These are phyloP conservation scores for Sebastes diploproa DNA, from an alignment of 2,797 vertebrate species.

Conservation along the genomic window DNA sequence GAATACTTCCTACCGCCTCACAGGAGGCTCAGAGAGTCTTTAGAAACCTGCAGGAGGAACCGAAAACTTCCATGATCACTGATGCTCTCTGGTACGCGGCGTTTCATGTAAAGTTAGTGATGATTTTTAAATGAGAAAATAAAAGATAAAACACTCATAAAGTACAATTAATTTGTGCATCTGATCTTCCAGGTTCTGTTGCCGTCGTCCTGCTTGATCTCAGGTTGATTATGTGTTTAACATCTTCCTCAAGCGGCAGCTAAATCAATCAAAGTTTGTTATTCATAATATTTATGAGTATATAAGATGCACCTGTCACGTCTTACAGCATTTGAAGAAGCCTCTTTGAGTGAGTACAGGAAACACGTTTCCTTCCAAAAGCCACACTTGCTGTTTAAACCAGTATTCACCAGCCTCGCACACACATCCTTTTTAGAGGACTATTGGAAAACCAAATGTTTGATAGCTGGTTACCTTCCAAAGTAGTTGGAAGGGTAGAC, in stretches of 20 bases:
- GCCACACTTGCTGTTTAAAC: not conserved
- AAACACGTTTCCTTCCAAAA: not conserved
- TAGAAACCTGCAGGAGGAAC: not conserved
- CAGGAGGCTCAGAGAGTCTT: not conserved
- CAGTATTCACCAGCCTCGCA: not conserved
- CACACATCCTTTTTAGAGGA: conserved; percentile 3
- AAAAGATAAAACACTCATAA: not conserved
- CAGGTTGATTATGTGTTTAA: not conserved
- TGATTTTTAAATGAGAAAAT: not conserved
- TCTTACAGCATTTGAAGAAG: not conserved
- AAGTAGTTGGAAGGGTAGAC: conserved; percentile 33
- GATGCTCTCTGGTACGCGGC: not conserved
- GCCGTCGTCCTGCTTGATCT: not conserved
- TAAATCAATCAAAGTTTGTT: not conserved
- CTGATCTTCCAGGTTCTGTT: not conserved
- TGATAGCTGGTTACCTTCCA: conserved; percentile 52
- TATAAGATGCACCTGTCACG: not conserved
- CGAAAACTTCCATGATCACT: not conserved
- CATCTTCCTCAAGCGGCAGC: not conserved
- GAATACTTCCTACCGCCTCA: not conserved
- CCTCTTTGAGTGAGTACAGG: not conserved
- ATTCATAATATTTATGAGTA: not conserved
- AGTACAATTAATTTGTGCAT: not conserved
- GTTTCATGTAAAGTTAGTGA: not conserved
- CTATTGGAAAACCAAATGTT: conserved; percentile 55